Conservation (phyloP, 2,888 invertebrate genomes). For the Macrophya annulata region DNA sequence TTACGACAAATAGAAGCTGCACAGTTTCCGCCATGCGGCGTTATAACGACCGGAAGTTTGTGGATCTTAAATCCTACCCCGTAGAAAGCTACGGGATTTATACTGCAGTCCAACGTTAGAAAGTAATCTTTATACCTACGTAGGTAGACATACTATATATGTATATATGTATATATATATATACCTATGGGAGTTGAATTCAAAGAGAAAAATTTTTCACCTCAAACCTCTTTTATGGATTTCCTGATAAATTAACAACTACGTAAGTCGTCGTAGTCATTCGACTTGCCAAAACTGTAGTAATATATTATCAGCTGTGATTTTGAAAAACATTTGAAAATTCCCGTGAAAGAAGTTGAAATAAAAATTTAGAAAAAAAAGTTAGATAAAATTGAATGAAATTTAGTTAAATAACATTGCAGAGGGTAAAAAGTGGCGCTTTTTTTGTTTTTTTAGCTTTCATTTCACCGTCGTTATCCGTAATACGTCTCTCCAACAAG, state of each 20-base stretch:
- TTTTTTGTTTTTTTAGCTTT: conserved; percentile 36
- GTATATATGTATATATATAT: no score
- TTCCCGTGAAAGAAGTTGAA: background rate
- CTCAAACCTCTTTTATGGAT: background rate
- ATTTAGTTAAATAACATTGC: background rate
- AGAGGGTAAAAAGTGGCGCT: background rate
- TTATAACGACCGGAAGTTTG: conserved; percentile 51
- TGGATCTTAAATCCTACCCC: conserved; percentile 19
- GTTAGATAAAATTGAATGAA: background rate
- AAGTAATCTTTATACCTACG: conserved; percentile 20
- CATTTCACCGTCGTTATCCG: conserved; percentile 38
- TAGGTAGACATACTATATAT: no score
- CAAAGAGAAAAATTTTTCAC: background rate
- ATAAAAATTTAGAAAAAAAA: background rate
- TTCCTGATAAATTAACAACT: background rate
- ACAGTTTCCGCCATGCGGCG: background rate
- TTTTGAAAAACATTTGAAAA: background rate
- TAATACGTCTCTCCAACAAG: background rate
- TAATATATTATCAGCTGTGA: background rate
- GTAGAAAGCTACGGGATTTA: conserved; percentile 24
- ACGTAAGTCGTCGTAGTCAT: background rate
- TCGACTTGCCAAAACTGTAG: background rate
- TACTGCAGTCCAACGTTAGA: conserved; percentile 1
- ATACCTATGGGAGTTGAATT: background rate
- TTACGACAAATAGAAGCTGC: conserved; percentile 49